Evolutionary conservation across 2,113 vertebrate genomes (phyloP).

Genomic region (Electrona antarctica): DNA sequence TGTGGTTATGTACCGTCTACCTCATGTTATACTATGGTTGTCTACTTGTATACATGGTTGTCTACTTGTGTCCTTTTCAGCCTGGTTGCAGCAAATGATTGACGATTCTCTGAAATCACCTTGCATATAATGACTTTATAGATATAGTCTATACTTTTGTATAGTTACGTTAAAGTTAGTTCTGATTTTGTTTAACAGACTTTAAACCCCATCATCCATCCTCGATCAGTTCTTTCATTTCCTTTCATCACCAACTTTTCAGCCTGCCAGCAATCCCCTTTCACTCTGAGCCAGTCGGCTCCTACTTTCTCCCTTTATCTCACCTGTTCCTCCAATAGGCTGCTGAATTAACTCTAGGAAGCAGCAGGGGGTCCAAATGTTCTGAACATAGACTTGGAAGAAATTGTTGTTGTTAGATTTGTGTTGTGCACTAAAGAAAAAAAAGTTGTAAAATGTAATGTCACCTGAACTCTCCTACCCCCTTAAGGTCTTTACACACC

Average conservation of each 20-base stretch:
- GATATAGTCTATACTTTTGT: too few species aligned
- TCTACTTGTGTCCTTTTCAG: not conserved
- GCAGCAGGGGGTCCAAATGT: too few species aligned
- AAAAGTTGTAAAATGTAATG: too few species aligned
- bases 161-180: too few species aligned
- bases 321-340: constrained; percentile 52
- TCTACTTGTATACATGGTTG: not conserved
- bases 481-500: too few species aligned
- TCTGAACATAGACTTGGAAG: too few species aligned
- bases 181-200: not conserved
- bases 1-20: not conserved
- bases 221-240: not conserved
- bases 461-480: too few species aligned
- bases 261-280: not conserved
- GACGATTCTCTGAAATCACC: not conserved
- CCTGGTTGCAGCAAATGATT: not conserved
- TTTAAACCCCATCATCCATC: not conserved
- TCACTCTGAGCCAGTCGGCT: not conserved
- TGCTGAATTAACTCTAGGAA: not conserved
- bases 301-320: not conserved
- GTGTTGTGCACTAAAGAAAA: too few species aligned
- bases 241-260: not conserved
- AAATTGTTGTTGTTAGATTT: too few species aligned
- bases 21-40: not conserved
- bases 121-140: too few species aligned